phyloP scores from a whole-genome alignment of 2,888 invertebrate genomes.

The Epinotia bilunana region DNA sequence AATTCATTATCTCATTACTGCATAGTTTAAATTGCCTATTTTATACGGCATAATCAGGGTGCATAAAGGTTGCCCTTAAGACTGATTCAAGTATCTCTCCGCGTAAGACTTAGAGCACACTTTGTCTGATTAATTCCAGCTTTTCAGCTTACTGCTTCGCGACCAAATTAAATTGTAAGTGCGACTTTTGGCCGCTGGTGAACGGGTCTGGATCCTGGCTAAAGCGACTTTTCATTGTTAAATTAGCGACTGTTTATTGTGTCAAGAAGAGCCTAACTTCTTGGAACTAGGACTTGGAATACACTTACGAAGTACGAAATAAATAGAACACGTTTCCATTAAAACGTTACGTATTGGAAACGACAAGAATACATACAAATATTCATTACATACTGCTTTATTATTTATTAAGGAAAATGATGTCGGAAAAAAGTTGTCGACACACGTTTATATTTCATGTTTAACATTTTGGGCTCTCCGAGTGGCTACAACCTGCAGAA shows the following conservation, averaged over 20 bases:
- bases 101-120: conserved; percentile 6
- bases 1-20: too few species aligned
- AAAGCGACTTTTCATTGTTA: conserved; percentile 11
- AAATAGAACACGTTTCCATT: neutral
- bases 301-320: neutral
- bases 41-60: too few species aligned
- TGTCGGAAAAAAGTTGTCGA: too few species aligned
- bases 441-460: too few species aligned
- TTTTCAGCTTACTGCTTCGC: conserved; percentile 41
- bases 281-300: neutral
- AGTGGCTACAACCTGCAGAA: too few species aligned
- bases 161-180: conserved; percentile 45
- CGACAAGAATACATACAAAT: too few species aligned
- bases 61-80: too few species aligned
- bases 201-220: neutral
- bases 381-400: too few species aligned
- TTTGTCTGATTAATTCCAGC: conserved; percentile 43
- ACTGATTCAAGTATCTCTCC: neutral
- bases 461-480: too few species aligned
- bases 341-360: too few species aligned
- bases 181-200: conserved; percentile 36
- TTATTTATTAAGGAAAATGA: neutral
- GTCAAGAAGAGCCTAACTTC: neutral
- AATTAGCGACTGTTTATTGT: conserved; percentile 22
- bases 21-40: too few species aligned